Evolutionary conservation across 2,797 vertebrate species (phyloP).

Genomic region (Aeoliscus strigatus): DNA sequence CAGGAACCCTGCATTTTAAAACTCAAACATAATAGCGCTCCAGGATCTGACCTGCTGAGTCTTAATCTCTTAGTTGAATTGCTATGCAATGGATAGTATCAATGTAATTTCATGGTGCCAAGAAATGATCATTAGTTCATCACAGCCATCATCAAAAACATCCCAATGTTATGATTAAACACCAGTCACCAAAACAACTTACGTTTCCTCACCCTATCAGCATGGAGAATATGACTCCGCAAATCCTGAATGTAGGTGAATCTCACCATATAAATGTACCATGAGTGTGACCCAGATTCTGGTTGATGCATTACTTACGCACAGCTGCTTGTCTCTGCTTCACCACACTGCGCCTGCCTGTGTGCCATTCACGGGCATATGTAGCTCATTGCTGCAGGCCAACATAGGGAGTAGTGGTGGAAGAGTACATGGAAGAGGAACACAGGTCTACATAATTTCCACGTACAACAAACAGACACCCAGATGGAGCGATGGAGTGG

Average conservation of each 20-base stretch:
- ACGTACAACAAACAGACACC: too few relatives aligned
- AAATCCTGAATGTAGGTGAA: slow-evolving; percentile 44
- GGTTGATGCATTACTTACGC: slow-evolving; percentile 64
- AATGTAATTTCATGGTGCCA: neutral
- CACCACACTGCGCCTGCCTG: slow-evolving; percentile 33
- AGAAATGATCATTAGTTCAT: too few relatives aligned
- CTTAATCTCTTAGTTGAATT: too few relatives aligned
- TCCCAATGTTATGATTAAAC: neutral
- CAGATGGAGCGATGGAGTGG: slow-evolving; percentile 32
- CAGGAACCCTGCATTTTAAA: too few relatives aligned
- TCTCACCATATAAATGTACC: slow-evolving; percentile 48
- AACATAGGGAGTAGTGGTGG: slow-evolving; percentile 14
- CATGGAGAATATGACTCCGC: slow-evolving; percentile 29
- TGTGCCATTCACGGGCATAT: slow-evolving; percentile 52
- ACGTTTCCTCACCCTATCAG: too few relatives aligned
- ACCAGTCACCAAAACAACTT: neutral
- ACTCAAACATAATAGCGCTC: too few relatives aligned
- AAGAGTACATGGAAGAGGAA: slow-evolving; percentile 15
- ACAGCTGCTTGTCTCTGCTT: slow-evolving; percentile 58
- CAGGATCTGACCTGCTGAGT: too few relatives aligned
- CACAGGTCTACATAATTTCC: slow-evolving; percentile 9
- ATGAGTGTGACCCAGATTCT: slow-evolving; percentile 70
- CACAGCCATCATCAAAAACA: neutral
- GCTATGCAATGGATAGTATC: too few relatives aligned
- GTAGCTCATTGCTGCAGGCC: slow-evolving; percentile 49